phyloP scores from a whole-genome alignment of 2,888 invertebrate genomes.

The Bellardia bayeri region DNA sequence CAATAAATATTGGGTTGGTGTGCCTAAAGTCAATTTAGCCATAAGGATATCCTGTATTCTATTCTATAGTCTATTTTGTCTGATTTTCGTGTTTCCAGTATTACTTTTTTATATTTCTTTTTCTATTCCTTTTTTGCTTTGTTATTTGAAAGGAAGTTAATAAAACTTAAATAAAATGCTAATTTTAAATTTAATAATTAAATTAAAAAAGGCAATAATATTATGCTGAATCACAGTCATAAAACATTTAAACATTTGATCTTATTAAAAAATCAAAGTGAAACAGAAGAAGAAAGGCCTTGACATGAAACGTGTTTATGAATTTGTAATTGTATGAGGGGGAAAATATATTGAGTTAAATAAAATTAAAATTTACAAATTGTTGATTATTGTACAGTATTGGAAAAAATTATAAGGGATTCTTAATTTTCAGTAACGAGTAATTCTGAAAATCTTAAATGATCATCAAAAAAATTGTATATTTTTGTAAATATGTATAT shows the following conservation, averaged over 20 bases:
- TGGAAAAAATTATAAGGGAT: too few species aligned
- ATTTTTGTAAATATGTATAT: too few species aligned
- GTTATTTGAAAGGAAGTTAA: constrained; percentile 47
- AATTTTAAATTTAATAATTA: constrained; percentile 56
- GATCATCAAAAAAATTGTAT: too few species aligned
- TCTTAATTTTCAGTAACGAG: too few species aligned
- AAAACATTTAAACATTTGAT: constrained; percentile 15
- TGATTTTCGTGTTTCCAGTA: background rate
- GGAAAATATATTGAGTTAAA: background rate
- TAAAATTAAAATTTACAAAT: background rate
- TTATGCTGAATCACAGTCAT: constrained; percentile 29
- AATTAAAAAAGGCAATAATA: background rate
- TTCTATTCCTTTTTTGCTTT: background rate
- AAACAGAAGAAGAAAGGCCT: background rate
- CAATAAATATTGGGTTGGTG: background rate
- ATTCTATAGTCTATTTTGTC: constrained; percentile 9
- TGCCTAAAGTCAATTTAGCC: constrained; percentile 37
- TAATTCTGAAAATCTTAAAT: too few species aligned
- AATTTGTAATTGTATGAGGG: background rate
- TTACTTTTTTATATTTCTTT: constrained; percentile 8
- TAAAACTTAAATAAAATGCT: constrained; percentile 63
- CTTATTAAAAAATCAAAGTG: background rate
- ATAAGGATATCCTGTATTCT: constrained; percentile 48
- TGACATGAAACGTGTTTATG: background rate
- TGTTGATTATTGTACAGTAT: background rate